Conservation (phyloP, 2,888 invertebrate species). For the Erpobdella octoculata region DNA sequence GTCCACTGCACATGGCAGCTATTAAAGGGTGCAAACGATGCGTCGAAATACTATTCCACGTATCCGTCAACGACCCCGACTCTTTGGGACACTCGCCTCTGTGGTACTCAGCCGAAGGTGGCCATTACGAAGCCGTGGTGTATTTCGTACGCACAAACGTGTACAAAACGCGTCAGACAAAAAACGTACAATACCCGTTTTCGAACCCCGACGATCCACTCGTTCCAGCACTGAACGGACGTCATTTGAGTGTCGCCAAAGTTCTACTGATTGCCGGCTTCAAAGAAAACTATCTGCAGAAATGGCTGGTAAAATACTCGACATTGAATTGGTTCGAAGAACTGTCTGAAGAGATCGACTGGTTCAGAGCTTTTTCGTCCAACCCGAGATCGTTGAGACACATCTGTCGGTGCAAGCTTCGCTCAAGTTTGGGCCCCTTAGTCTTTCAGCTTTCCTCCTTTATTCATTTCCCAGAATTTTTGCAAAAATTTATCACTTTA, state of each 20-base stretch:
- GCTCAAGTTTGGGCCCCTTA: slow-evolving; percentile 20
- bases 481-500: neutral
- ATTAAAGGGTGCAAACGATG: slow-evolving; percentile 23
- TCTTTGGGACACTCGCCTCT: slow-evolving; percentile 27
- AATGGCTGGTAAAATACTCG: slow-evolving; percentile 30
- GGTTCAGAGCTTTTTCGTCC: slow-evolving; percentile 27
- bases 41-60: slow-evolving; percentile 23
- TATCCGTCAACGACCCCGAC: slow-evolving; percentile 27
- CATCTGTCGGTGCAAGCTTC: slow-evolving; percentile 25
- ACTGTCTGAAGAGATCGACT: slow-evolving; percentile 23
- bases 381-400: slow-evolving; percentile 29
- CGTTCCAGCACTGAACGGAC: slow-evolving; percentile 29
- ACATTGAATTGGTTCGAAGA: slow-evolving; percentile 26
- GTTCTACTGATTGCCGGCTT: slow-evolving; percentile 33
- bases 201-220: slow-evolving; percentile 31
- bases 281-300: slow-evolving; percentile 12
- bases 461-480: neutral
- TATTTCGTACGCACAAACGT: slow-evolving; percentile 27
- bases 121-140: slow-evolving; percentile 21
- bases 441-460: neutral
- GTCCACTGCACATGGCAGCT: slow-evolving; percentile 33
- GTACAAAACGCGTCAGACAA: neutral
- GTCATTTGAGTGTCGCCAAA: slow-evolving; percentile 28
- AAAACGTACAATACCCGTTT: too few species aligned
- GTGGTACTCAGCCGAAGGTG: slow-evolving; percentile 31